Evolutionary conservation across 2,797 vertebrate species (phyloP).

Genomic region (Smutsia gigantea): DNA sequence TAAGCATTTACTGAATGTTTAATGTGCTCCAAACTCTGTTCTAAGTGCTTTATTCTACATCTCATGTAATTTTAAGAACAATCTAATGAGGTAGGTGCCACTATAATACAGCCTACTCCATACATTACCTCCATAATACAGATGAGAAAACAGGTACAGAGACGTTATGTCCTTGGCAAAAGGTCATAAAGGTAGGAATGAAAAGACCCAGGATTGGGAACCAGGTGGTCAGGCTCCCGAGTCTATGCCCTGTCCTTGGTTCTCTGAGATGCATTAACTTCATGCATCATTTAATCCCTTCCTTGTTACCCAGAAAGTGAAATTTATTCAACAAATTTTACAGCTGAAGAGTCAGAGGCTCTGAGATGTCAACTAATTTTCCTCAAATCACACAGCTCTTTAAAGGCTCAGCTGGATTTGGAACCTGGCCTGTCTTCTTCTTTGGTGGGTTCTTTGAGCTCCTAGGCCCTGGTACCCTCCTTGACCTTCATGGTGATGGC

Average conservation of each 20-base stretch:
- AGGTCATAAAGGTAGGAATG: not conserved
- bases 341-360: not conserved
- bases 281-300: not conserved
- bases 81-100: not conserved
- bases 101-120: too few species aligned
- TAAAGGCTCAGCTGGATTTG: not conserved
- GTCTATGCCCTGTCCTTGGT: not conserved
- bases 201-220: not conserved
- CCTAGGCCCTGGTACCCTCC: not conserved
- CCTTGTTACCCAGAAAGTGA: not conserved
- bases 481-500: not conserved
- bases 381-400: not conserved
- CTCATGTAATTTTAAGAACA: not conserved
- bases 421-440: not conserved
- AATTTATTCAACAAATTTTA: not conserved
- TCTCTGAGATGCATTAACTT: not conserved
- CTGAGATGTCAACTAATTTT: not conserved
- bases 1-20: not conserved
- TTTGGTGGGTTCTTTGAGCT: not conserved
- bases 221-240: not conserved
- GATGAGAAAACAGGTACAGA: not conserved
- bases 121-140: not conserved
- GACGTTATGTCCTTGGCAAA: not conserved
- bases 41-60: not conserved
- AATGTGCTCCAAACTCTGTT: not conserved